Evolutionary conservation across 2,113 vertebrate species (phyloP), one percentile per base, ranked within the genome.

Genomic region (Hypomesus transpacificus): DNA sequence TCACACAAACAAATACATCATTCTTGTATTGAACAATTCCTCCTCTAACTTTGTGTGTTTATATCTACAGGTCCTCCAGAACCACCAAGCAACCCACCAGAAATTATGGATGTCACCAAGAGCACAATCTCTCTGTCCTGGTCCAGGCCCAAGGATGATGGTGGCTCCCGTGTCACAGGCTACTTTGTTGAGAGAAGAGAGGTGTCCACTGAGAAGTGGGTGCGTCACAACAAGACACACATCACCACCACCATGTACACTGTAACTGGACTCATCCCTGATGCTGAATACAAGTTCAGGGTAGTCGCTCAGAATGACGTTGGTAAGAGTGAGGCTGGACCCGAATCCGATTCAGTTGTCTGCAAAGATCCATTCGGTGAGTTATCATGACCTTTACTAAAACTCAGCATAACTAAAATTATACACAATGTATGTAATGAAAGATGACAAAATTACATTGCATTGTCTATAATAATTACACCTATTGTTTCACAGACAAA

Each of bases 331-430:
- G 97, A 98, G 82, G 90, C 95, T 68, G 96, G 97, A 77, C 94
- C 93, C 77, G 79, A 90, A 66, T 98, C 97, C 59, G 97, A 99
- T 64, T 87, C 94, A 52, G 92, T 95, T 74, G 71, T 96, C 78
- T 99, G 97, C 93, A 99, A 99, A 87, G 97, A 99, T 96, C 97
- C 97, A 78, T 99, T 98, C 57, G 96, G 97, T 99, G 90, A 90
- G 95, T 87, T 68, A 39, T 3, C 2, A 8, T 28, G 1, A n/a
- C 5, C 0, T 24, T 9, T 24, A 60, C n/a, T 28, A 31, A 14
- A 56, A 56, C n/a, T 4, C 54, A 9, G 54, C 8, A 56, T 1
- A 46, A 46, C 8, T 46, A 2, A 1, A 9, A 46, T 11, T 46
- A 46, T 13, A 13, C 8, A 46, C 39, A 46, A 13, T 46, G 39